Evolutionary conservation across 1,140 invertebrate species (phyloP).

Genomic region (Lerema accius): DNA sequence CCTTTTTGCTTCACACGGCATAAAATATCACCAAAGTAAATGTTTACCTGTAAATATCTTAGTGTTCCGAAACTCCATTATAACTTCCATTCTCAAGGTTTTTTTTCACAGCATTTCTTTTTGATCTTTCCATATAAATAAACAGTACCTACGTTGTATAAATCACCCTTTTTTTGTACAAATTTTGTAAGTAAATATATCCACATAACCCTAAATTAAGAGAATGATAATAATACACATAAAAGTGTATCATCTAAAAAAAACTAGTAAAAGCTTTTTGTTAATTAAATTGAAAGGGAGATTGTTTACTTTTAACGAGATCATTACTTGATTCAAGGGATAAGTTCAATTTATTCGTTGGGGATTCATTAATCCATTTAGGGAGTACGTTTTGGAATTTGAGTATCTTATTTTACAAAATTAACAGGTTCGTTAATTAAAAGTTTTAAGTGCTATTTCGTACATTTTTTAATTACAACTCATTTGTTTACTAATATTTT

Average conservation of each 20-base stretch:
- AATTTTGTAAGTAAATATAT: too few species aligned
- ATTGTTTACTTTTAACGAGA: conserved; percentile 39
- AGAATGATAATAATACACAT: too few species aligned
- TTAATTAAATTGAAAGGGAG: conserved; percentile 31
- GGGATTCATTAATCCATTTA: conserved; percentile 40
- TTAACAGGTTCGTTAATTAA: too few species aligned
- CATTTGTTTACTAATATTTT: too few species aligned
- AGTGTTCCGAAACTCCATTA: conserved; percentile 31
- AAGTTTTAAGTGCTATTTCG: too few species aligned
- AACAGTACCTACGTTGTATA: background rate
- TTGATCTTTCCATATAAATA: conserved; percentile 37
- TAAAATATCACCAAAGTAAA: conserved; percentile 40
- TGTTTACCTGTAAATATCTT: conserved; percentile 38
- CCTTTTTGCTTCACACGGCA: conserved; percentile 42
- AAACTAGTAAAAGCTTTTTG: background rate
- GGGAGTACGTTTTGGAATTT: conserved; percentile 25
- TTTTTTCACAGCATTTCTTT: conserved; percentile 39
- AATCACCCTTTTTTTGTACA: too few species aligned
- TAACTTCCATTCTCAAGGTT: conserved; percentile 30
- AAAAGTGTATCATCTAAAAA: too few species aligned
- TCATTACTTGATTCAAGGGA: conserved; percentile 43
- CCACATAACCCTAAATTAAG: too few species aligned
- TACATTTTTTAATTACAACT: too few species aligned
- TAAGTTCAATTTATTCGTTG: conserved; percentile 43
- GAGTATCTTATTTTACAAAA: background rate